Base-by-base conservation (phyloP, 2,113 vertebrate species). In the Sturnus vulgaris region DNA sequence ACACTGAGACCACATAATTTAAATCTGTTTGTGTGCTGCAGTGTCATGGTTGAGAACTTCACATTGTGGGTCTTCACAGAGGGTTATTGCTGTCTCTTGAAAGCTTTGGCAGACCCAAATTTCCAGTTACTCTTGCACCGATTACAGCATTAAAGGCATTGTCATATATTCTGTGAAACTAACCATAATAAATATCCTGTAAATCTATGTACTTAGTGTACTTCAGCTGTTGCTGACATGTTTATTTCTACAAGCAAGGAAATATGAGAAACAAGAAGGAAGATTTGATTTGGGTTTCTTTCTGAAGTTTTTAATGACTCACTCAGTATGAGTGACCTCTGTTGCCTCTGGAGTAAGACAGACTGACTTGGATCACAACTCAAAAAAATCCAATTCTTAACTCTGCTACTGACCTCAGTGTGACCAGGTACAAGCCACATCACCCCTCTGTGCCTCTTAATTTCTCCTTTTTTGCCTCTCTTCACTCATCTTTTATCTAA, bases 401-500 rank as follows among this genome's bases (percentile, higher is more conserved):
- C 59, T 92, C 78, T 80, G 53, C 79, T 92, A 77, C 82, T 92
- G 71, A 93, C 82, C 82, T 92, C 87, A 42, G 53, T 23, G 73
- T 90, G 82, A 95, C 53, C 63, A 95, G 46, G 33, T 76, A 68
- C 42, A 94, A 91, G 59, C 27, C 90, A 81, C 35, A 83, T 78
- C 86, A 87, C 46, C 73, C 39, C 37, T 86, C 63, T 75, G 60
- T 83, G 82, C 25, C 60, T 95, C 79, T 56, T 88, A 90, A 92
- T 64, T 94, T 85, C 79, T 93, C 59, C 27, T 91, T 82, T 78
- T 96, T 80, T 86, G 63, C 75, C 42, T 82, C 50, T 83, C 79
- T 92, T 90, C 68, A 88, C 72, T 83, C 35, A 86, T 78, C 88
- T 96, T 86, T 88, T 92, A 68, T 40, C 68, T 91, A 83, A 93